phyloP scores from a whole-genome alignment of 1,140 invertebrate genomes.

The Papilio polyxenes region DNA sequence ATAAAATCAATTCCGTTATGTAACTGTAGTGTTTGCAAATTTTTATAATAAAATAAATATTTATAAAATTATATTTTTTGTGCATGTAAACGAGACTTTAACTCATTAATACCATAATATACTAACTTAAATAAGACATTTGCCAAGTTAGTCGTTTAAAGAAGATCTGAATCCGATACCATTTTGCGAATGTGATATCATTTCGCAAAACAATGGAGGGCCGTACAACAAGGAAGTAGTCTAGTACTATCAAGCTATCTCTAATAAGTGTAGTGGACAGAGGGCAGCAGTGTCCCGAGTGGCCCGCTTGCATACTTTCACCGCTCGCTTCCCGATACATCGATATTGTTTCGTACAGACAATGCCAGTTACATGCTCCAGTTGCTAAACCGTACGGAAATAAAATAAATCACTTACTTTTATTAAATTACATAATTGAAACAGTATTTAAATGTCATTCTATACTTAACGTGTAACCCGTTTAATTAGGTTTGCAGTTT shows the following conservation, averaged over 20 bases:
- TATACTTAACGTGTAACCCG: background rate
- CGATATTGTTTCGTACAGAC: constrained; percentile 38
- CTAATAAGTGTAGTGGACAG: constrained; percentile 64
- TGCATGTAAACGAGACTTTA: too few species aligned
- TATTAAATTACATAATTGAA: constrained; percentile 10
- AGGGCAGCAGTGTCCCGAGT: constrained; percentile 68
- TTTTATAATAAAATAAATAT: too few species aligned
- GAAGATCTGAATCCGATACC: constrained; percentile 41
- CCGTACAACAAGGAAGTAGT: constrained; percentile 58
- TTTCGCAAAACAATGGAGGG: constrained; percentile 57
- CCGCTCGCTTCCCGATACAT: constrained; percentile 63
- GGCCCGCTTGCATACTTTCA: constrained; percentile 75
- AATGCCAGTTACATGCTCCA: constrained; percentile 39
- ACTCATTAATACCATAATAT: background rate
- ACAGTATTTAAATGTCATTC: constrained; percentile 26
- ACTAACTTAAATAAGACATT: constrained; percentile 6
- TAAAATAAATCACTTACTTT: constrained; percentile 19
- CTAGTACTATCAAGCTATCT: constrained; percentile 50
- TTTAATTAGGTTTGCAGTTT: background rate
- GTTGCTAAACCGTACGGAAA: constrained; percentile 33
- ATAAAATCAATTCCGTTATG: constrained; percentile 3
- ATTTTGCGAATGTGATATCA: constrained; percentile 47
- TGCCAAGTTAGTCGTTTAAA: constrained; percentile 32
- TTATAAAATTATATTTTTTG: too few species aligned
- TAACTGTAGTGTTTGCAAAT: background rate